Evolutionary conservation across 1,140 invertebrate species (phyloP).

Genomic region (Lepidurus packardi): DNA sequence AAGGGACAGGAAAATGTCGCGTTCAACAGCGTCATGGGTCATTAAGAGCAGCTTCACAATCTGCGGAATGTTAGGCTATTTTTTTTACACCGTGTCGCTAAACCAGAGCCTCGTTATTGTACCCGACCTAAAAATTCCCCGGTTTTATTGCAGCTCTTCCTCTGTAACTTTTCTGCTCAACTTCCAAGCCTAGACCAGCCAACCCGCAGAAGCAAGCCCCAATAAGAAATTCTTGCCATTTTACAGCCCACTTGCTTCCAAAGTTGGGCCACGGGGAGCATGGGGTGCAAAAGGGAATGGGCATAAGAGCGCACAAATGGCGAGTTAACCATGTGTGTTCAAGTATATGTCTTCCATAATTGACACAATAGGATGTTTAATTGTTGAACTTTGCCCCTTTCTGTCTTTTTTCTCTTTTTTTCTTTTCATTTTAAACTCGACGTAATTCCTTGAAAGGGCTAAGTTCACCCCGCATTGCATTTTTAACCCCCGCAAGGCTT

Average conservation of each 20-base stretch:
- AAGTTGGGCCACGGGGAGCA: neutral
- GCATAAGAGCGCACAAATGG: slow-evolving; percentile 2
- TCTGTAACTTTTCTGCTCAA: neutral
- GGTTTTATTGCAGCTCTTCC: neutral
- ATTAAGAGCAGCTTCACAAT: slow-evolving; percentile 12
- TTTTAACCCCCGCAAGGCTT: neutral
- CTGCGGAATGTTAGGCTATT: neutral
- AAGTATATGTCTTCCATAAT: slow-evolving; percentile 6
- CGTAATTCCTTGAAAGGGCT: neutral
- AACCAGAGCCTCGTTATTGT: slow-evolving; percentile 4
- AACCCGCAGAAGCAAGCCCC: neutral
- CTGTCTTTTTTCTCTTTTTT: neutral
- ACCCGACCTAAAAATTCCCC: neutral
- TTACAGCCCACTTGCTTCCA: neutral
- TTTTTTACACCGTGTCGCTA: slow-evolving; percentile 13
- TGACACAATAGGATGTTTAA: slow-evolving; percentile 12
- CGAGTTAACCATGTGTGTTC: slow-evolving; percentile 6
- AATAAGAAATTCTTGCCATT: slow-evolving; percentile 1
- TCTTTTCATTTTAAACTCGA: neutral
- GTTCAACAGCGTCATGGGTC: slow-evolving; percentile 13
- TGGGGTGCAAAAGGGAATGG: neutral
- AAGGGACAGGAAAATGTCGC: slow-evolving; percentile 4
- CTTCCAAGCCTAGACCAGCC: neutral
- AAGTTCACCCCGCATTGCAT: neutral
- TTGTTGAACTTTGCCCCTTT: neutral